phyloP scores from a whole-genome alignment of 1,140 invertebrate genomes.

The Vanessa tameamea region DNA sequence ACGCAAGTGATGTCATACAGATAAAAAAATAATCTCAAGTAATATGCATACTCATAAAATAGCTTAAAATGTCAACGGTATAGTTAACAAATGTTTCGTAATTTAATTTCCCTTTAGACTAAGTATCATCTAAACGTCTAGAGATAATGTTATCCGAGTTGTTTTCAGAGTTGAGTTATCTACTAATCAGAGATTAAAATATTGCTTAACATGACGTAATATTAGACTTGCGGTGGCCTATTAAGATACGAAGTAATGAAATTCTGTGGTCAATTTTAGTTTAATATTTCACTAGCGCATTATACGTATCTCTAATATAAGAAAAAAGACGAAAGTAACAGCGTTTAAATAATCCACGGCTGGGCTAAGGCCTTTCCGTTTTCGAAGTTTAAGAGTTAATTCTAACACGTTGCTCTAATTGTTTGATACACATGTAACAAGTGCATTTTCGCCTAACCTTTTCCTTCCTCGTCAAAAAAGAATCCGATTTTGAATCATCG shows the following conservation, averaged over 20 bases:
- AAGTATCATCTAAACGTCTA: background rate
- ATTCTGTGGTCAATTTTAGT: too few species aligned
- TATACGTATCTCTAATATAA: too few species aligned
- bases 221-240: background rate
- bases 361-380: too few species aligned
- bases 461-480: too few species aligned
- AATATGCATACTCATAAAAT: background rate
- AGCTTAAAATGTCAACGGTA: background rate
- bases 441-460: too few species aligned
- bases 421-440: too few species aligned
- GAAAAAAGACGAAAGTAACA: too few species aligned
- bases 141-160: background rate
- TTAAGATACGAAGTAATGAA: background rate
- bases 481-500: too few species aligned
- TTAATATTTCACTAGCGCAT: too few species aligned
- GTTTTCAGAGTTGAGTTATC: background rate
- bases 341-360: too few species aligned
- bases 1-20: background rate
- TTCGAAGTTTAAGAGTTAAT: too few species aligned
- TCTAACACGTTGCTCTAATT: too few species aligned
- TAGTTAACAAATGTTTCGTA: background rate
- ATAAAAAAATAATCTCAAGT: background rate
- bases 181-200: conserved; percentile 1
- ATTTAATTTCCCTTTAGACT: background rate
- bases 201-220: conserved; percentile 6